Evolutionary conservation across 2,797 vertebrate species (phyloP).

Genomic region (Garrulus glandarius): DNA sequence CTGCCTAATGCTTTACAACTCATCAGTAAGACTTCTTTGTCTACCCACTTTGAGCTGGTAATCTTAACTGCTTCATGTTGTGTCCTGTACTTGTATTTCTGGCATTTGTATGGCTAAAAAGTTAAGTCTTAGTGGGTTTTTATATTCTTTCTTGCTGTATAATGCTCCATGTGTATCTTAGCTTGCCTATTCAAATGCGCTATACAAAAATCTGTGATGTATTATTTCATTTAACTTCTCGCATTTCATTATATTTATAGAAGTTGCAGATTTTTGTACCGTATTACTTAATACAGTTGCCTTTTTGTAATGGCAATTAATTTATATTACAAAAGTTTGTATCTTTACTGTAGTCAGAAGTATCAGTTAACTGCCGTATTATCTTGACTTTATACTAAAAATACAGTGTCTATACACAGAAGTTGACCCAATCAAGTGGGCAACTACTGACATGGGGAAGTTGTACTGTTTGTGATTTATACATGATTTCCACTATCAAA

Average conservation of each 20-base stretch:
- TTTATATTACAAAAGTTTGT: conserved; percentile 81
- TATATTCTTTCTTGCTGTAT: conserved; percentile 62
- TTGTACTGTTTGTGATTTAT: conserved; percentile 71
- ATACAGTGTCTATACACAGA: conserved; percentile 61
- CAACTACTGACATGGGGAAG: conserved; percentile 62
- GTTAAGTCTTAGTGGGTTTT: conserved; percentile 50
- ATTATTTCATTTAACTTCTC: conserved; percentile 72
- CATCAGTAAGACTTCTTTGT: conserved; percentile 85
- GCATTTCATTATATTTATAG: conserved; percentile 79
- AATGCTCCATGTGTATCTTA: conserved; percentile 80
- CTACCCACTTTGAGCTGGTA: conserved; percentile 70
- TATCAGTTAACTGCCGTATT: conserved; percentile 70
- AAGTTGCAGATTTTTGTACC: conserved; percentile 80
- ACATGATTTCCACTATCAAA: conserved; percentile 71
- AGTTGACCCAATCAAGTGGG: conserved; percentile 59
- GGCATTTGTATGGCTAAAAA: conserved; percentile 64
- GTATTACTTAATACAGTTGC: conserved; percentile 76
- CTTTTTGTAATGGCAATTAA: conserved; percentile 81
- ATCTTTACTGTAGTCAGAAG: conserved; percentile 72
- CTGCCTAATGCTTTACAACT: conserved; percentile 91
- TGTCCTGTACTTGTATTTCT: conserved; percentile 69
- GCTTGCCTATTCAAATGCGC: conserved; percentile 61
- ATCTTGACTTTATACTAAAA: conserved; percentile 78
- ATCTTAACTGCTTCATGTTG: conserved; percentile 62
- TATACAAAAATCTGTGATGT: conserved; percentile 71